Percentiles rank a stretch among this genome's conserved stretches.
Conservation (phyloP, 2,888 invertebrate species). For the Agriotes lineatus region DNA sequence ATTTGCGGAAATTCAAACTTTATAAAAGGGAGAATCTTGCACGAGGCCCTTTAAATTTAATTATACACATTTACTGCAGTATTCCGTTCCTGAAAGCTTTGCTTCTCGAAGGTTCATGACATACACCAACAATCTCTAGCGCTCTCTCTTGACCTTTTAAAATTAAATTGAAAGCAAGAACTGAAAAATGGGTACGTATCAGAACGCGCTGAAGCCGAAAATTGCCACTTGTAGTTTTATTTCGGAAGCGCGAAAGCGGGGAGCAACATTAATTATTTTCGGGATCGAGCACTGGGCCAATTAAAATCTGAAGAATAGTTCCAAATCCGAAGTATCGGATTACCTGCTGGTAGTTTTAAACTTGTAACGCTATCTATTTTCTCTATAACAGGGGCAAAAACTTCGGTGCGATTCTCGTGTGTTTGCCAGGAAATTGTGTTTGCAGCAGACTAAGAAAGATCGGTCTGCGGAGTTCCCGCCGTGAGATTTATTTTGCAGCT, state of each 20-base stretch:
- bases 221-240: constrained; percentile 37
- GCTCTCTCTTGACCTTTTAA: constrained; percentile 30
- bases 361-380: constrained; percentile 21
- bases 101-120: background rate
- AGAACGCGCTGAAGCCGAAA: constrained; percentile 32
- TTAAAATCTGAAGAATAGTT: constrained; percentile 13
- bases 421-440: constrained; percentile 41
- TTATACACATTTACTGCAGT: background rate
- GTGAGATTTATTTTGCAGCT: constrained; percentile 38
- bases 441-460: constrained; percentile 36
- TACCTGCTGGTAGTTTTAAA: constrained; percentile 18
- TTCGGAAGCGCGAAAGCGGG: constrained; percentile 21
- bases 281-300: constrained; percentile 13
- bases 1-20: no score
- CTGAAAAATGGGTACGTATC: constrained; percentile 37
- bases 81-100: constrained; percentile 3
- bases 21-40: background rate
- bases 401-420: constrained; percentile 24
- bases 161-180: constrained; percentile 39
- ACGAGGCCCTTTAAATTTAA: background rate
- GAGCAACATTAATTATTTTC: constrained; percentile 28
- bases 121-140: constrained; percentile 3
- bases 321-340: background rate
- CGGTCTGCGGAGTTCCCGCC: constrained; percentile 32
- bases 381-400: constrained; percentile 20